Percentiles rank a stretch among this genome's conserved stretches.
Conservation (phyloP, 2,113 vertebrate genomes). For the Tauraco erythrolophus region DNA sequence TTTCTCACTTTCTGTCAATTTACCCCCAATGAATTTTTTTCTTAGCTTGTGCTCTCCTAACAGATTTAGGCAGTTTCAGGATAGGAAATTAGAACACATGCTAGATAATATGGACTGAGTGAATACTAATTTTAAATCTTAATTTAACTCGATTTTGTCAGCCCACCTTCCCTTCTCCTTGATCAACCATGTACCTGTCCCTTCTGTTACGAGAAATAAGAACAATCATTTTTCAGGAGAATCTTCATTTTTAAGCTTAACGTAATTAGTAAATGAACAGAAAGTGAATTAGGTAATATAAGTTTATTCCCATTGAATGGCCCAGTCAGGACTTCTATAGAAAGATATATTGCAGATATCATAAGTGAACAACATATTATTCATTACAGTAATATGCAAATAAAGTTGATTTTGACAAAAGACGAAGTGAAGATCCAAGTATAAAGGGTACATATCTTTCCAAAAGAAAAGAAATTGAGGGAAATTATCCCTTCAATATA, state of each 20-base stretch:
- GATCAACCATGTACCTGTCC: background rate
- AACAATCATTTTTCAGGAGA: background rate
- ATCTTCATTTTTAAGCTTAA: background rate
- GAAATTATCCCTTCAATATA: background rate
- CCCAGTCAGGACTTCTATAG: background rate
- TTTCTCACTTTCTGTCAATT: background rate
- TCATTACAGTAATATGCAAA: constrained; percentile 23
- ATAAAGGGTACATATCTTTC: background rate
- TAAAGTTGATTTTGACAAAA: constrained; percentile 33
- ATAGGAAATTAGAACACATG: background rate
- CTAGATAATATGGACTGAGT: background rate
- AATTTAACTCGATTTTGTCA: background rate
- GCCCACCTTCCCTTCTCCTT: background rate
- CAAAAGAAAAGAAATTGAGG: background rate
- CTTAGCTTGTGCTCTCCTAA: background rate
- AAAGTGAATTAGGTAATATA: background rate
- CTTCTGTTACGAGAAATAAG: background rate
- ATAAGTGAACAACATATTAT: constrained; percentile 49
- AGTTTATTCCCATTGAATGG: constrained; percentile 1
- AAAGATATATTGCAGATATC: constrained; percentile 34
- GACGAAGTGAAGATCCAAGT: background rate
- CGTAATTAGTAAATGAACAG: background rate
- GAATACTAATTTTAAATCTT: background rate
- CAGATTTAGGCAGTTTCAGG: background rate
- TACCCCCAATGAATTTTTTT: background rate